Percentiles rank a stretch among this genome's conserved stretches.
phyloP scores from a whole-genome alignment of 2,113 vertebrate species.

The Numida meleagris region DNA sequence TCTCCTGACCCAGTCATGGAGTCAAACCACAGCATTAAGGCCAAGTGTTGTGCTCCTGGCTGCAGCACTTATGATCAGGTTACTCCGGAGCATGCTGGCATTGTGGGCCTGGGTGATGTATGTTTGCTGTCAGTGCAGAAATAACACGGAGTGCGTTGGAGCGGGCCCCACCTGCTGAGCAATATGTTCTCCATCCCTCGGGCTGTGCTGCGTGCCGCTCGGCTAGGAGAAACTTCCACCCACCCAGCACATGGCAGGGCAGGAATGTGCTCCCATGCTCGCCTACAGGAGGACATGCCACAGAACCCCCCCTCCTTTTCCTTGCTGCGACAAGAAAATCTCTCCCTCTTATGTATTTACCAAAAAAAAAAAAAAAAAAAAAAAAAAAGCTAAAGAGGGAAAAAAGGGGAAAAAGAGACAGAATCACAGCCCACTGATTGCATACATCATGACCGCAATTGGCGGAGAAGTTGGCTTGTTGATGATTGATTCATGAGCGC shows the following conservation, averaged over 20 bases:
- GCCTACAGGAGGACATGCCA: fast-evolving
- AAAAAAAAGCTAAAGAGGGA: not conserved
- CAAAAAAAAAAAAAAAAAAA: not conserved
- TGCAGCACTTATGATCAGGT: slow-evolving; percentile 79
- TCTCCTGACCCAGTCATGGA: slow-evolving; percentile 79
- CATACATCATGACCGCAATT: slow-evolving; percentile 48
- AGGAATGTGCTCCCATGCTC: not conserved
- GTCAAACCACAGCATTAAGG: slow-evolving; percentile 79
- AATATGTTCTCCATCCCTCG: slow-evolving; percentile 80
- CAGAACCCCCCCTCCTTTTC: not conserved
- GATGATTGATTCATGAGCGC: slow-evolving; percentile 41
- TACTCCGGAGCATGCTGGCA: slow-evolving; percentile 77
- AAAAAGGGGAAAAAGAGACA: not conserved
- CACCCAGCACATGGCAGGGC: slow-evolving; percentile 77
- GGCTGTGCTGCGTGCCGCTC: slow-evolving; percentile 72
- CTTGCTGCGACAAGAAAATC: slow-evolving; percentile 1
- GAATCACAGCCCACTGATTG: slow-evolving; percentile 34
- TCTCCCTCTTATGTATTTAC: not conserved
- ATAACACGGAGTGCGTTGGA: slow-evolving; percentile 87
- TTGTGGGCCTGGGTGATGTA: slow-evolving; percentile 84
- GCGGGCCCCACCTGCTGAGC: slow-evolving; percentile 83
- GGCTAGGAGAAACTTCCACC: slow-evolving; percentile 77
- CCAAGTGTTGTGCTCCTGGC: slow-evolving; percentile 73
- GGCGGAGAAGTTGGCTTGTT: slow-evolving; percentile 53
- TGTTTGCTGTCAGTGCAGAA: slow-evolving; percentile 90